Percentiles rank a stretch among this genome's conserved stretches.
Conservation (phyloP, 2,113 vertebrate genomes). For the Leiothrix lutea region DNA sequence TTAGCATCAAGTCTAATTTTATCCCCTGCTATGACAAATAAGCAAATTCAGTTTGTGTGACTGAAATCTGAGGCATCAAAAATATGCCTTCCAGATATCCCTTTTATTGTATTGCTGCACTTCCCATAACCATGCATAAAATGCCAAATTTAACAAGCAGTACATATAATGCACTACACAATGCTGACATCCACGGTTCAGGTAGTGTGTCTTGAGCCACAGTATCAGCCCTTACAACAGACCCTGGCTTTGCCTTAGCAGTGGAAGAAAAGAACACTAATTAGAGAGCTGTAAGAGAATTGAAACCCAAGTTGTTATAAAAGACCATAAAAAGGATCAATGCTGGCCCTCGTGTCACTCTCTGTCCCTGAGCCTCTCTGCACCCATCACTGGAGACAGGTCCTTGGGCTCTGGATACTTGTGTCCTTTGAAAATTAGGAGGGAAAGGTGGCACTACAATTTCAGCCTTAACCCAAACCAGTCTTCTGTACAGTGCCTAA, state of each 20-base stretch:
- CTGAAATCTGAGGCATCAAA: not conserved
- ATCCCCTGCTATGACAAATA: not conserved
- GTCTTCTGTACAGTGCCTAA: not conserved
- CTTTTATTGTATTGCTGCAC: not conserved
- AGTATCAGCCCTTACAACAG: not conserved
- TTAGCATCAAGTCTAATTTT: not conserved
- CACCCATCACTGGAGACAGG: not conserved
- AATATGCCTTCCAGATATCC: not conserved
- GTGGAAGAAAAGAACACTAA: not conserved
- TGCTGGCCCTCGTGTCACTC: not conserved
- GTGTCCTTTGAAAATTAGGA: not conserved
- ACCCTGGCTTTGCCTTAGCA: not conserved
- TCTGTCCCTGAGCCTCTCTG: not conserved
- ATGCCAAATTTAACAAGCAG: not conserved
- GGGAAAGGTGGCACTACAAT: not conserved
- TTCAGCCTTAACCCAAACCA: not conserved
- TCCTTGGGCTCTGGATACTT: not conserved
- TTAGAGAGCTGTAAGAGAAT: not conserved
- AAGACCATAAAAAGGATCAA: not conserved
- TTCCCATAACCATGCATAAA: not conserved
- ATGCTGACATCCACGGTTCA: not conserved
- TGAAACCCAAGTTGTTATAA: not conserved
- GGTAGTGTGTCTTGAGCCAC: not conserved
- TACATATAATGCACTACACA: not conserved
- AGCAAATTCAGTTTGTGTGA: not conserved